Conservation (phyloP, 1,140 invertebrate species). For the Temnothorax curvispinosus region DNA sequence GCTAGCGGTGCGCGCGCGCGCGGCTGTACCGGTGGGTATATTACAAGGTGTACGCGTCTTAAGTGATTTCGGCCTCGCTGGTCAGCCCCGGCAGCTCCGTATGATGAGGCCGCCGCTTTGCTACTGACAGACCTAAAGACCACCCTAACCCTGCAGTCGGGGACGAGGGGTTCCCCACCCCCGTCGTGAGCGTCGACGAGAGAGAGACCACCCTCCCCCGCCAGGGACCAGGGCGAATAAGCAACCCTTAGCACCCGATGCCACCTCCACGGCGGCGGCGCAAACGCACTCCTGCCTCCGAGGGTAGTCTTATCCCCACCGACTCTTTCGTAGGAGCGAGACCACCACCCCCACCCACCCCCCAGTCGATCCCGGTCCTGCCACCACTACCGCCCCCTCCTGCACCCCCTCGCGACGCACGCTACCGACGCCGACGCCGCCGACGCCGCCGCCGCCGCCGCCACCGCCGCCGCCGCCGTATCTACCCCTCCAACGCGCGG, state of each 20-base stretch:
- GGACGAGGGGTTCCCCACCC: slow-evolving; percentile 75
- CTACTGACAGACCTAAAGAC: slow-evolving; percentile 86
- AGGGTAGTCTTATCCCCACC: slow-evolving; percentile 85
- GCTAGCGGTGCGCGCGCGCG: slow-evolving; percentile 73
- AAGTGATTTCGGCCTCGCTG: slow-evolving; percentile 84
- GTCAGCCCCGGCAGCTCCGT: slow-evolving; percentile 85
- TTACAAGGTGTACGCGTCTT: slow-evolving; percentile 85
- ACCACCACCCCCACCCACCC: slow-evolving; percentile 70
- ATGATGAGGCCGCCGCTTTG: slow-evolving; percentile 86
- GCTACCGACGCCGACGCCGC: slow-evolving; percentile 56
- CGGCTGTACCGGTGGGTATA: slow-evolving; percentile 78
- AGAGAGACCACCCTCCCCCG: slow-evolving; percentile 76
- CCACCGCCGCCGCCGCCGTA: slow-evolving; percentile 60
- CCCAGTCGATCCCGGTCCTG: slow-evolving; percentile 64
- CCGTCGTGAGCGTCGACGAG: slow-evolving; percentile 72
- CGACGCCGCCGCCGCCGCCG: slow-evolving; percentile 51
- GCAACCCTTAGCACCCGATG: slow-evolving; percentile 82
- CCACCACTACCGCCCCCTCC: slow-evolving; percentile 70
- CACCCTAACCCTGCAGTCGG: slow-evolving; percentile 85
- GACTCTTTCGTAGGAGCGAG: slow-evolving; percentile 71
- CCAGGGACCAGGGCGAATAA: slow-evolving; percentile 75
- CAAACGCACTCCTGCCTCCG: slow-evolving; percentile 84
- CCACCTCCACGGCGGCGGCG: slow-evolving; percentile 84
- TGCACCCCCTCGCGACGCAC: slow-evolving; percentile 64
- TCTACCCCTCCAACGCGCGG: slow-evolving; percentile 69